These are phyloP conservation scores for Taenaris catops DNA, from an alignment of 2,888 invertebrate genomes.

Conservation along the genomic window DNA sequence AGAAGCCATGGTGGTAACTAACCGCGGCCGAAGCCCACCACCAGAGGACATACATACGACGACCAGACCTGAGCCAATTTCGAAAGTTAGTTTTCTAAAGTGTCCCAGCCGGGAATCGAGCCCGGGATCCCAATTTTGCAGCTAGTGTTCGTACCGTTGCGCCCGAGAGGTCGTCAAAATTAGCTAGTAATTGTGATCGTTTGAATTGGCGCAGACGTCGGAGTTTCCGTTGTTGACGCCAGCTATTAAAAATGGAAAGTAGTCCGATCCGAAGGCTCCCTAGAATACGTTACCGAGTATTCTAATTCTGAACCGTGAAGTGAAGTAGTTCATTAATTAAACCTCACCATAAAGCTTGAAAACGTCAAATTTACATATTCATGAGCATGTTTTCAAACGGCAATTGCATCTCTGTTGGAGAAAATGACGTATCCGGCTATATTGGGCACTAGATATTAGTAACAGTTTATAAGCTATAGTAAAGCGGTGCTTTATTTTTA, in stretches of 20 bases:
- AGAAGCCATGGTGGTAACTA: too few relatives aligned
- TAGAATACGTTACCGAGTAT: not conserved
- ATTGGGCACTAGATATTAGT: conserved; percentile 5
- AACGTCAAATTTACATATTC: conserved; percentile 19
- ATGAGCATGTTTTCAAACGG: conserved; percentile 19
- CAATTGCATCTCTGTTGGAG: conserved; percentile 16
- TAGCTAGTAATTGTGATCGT: too few relatives aligned
- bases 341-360: conserved; percentile 6
- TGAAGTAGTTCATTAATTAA: conserved; percentile 11
- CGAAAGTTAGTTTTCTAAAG: too few relatives aligned
- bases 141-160: too few relatives aligned
- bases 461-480: conserved; percentile 3
- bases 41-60: too few relatives aligned
- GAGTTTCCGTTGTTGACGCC: not conserved
- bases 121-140: too few relatives aligned
- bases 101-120: too few relatives aligned
- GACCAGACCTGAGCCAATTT: too few relatives aligned
- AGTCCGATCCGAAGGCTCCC: not conserved
- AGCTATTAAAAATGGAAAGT: conserved; percentile 1
- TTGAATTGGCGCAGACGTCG: too few relatives aligned
- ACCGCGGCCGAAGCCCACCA: too few relatives aligned
- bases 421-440: conserved; percentile 22
- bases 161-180: too few relatives aligned
- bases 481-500: too few relatives aligned
- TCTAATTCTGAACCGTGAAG: conserved; percentile 2